Percentiles rank a stretch among this genome's conserved stretches.
Evolutionary conservation across 2,113 vertebrate genomes (phyloP).

Genomic region (Pleuronectes platessa): DNA sequence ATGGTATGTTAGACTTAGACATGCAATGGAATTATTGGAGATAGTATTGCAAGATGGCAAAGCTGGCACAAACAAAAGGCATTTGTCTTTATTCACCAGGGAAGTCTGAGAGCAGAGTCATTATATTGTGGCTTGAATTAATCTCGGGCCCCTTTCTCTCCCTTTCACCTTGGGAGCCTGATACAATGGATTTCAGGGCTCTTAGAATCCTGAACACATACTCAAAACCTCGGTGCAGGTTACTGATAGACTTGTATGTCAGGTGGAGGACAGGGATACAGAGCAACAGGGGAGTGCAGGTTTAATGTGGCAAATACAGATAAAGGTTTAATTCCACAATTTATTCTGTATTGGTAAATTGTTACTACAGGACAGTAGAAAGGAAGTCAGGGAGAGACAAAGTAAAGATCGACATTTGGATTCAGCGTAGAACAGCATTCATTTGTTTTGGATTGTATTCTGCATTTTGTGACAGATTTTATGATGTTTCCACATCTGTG

Average conservation of each 20-base stretch:
- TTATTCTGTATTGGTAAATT: not conserved
- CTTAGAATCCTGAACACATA: constrained; percentile 71
- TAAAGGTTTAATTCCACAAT: constrained; percentile 12
- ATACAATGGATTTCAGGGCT: constrained; percentile 52
- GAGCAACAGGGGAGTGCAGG: constrained; percentile 13
- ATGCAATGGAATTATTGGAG: constrained; percentile 64
- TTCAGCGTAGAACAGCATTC: not conserved
- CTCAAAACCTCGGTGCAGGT: constrained; percentile 48
- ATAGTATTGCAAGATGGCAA: constrained; percentile 64
- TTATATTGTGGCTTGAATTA: constrained; percentile 76
- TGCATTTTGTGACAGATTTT: not conserved
- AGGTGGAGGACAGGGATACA: constrained; percentile 45
- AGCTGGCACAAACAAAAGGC: constrained; percentile 77
- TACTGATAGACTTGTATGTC: constrained; percentile 63
- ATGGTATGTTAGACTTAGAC: constrained; percentile 65
- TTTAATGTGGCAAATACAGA: constrained; percentile 31
- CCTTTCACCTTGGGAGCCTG: constrained; percentile 70
- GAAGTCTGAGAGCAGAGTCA: constrained; percentile 70
- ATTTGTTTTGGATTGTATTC: not conserved
- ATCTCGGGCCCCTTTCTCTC: constrained; percentile 70
- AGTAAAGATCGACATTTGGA: constrained; percentile 6
- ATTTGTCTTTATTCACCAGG: constrained; percentile 79
- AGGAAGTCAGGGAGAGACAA: constrained; percentile 6
- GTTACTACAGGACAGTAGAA: not conserved
- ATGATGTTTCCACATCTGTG: not conserved